Conservation (phyloP, 1,140 invertebrate genomes). For the Oppia nitens region DNA sequence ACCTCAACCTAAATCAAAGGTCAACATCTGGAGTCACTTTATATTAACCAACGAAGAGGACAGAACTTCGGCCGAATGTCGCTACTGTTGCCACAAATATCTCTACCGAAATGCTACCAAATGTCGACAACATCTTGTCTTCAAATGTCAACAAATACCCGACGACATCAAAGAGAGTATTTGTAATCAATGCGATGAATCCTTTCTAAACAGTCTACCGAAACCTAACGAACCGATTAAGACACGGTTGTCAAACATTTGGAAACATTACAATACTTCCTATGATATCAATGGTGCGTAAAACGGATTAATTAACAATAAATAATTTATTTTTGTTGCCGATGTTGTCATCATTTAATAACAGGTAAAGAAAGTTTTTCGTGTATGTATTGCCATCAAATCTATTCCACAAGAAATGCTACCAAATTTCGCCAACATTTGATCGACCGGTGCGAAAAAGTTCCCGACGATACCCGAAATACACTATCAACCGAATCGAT, state of each 20-base stretch:
- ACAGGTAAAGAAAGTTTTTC: constrained; percentile 2
- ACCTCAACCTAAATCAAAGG: background rate
- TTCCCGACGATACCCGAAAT: background rate
- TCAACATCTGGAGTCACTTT: constrained; percentile 7
- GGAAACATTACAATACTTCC: constrained; percentile 8
- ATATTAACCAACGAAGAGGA: background rate
- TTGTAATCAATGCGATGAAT: background rate
- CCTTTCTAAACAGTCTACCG: constrained; percentile 1
- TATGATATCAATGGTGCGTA: background rate
- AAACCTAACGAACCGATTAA: background rate
- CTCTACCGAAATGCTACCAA: constrained; percentile 4
- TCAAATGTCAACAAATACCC: constrained; percentile 6
- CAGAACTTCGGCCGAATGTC: background rate
- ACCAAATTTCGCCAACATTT: constrained; percentile 12
- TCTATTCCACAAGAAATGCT: constrained; percentile 9
- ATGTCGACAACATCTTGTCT: constrained; percentile 12
- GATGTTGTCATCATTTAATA: background rate
- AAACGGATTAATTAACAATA: background rate
- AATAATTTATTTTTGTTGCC: background rate
- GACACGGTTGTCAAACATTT: constrained; percentile 2
- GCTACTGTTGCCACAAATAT: constrained; percentile 9
- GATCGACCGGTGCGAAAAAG: constrained; percentile 7
- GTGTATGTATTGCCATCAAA: constrained; percentile 11
- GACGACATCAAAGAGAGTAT: background rate
- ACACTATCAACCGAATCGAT: background rate